Base-by-base conservation (phyloP, 1,140 invertebrate genomes). In the Euura saliciscinereae region DNA sequence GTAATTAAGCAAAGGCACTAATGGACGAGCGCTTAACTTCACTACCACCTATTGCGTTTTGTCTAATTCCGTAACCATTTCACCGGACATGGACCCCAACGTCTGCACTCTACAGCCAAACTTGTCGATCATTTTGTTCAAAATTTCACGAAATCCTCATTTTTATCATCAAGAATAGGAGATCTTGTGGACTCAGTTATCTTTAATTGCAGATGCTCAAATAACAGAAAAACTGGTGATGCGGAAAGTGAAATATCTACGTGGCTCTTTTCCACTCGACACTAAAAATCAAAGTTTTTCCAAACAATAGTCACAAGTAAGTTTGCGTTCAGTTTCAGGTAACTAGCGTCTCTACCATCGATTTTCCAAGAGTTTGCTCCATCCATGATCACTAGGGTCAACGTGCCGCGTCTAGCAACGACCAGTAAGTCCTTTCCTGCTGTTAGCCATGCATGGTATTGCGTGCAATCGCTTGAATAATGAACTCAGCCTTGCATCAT, bases 1-100 rank as follows among this genome's bases (percentile, higher is more conserved):
- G 66, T 42, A 67, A 67, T 67, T 67, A 67, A 67, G 66, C 66
- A 28, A 42, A 42, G 66, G 10, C 43, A 6, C 66, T 67, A 67
- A 28, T 44, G 66, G 28, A 67, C 66, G 66, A n/a, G 5, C 51
- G 51, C 10, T 59, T 11, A 59, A 8, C 8, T 59, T 59, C 13
- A 59, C 51, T 59, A 11, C 51, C 51, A 59, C 28, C 10, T 59
- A n/a, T 59, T 59, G 3, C 10, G 3, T 59, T 59, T n/a, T 59
- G 51, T 59, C 28, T 28, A 28, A 28, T 28, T 28, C 28, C 28
- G 28, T 28, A 28, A 59, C 51, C 51, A n/a, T 11, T 59, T 59
- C 6, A 59, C 51, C 28, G 28, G 28, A 28, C 28, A 28, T 28
- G 28, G 28, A 28, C 28, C 28, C 28, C 28, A 28, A 28, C 28